A percentile compares a stretch with the other conserved stretches of the same genome.
phyloP scores from a whole-genome alignment of 2,797 vertebrate species.

The Alfaro cultratus region DNA sequence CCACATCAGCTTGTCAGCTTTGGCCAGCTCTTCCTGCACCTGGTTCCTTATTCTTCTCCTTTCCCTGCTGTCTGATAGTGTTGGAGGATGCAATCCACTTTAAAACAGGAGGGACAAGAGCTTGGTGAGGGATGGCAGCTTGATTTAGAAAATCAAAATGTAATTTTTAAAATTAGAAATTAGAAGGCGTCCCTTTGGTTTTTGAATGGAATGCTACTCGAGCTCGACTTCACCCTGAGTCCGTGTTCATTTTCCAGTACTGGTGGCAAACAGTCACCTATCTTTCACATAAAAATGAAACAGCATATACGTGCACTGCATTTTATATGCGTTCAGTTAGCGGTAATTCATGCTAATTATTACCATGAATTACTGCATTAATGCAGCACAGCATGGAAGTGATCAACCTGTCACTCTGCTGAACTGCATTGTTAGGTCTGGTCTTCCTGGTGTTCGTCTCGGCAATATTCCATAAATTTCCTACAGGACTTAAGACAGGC shows the following conservation, averaged over 20 bases:
- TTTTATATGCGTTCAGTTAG: neutral
- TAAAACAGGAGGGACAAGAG: slow-evolving; percentile 51
- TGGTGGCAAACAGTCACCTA: neutral
- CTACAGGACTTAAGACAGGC: neutral
- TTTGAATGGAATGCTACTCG: neutral
- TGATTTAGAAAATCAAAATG: slow-evolving; percentile 63
- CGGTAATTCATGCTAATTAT: no score
- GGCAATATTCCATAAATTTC: neutral
- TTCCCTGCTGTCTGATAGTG: slow-evolving; percentile 18
- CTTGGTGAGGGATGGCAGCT: slow-evolving; percentile 36
- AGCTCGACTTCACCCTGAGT: neutral
- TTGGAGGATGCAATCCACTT: slow-evolving; percentile 53
- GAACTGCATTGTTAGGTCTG: neutral
- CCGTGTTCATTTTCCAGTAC: neutral
- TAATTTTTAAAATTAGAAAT: slow-evolving; percentile 25
- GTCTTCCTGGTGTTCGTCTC: neutral
- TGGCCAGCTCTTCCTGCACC: slow-evolving; percentile 37
- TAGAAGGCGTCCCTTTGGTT: neutral
- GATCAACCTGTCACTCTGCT: neutral
- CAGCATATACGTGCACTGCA: neutral
- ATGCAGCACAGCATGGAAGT: neutral
- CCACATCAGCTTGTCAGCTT: slow-evolving; percentile 73
- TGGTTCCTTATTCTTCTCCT: slow-evolving; percentile 32
- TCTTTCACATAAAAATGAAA: neutral
- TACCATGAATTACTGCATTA: neutral